phyloP scores from a whole-genome alignment of 1,140 invertebrate genomes.

The Bombus sibiricus region DNA sequence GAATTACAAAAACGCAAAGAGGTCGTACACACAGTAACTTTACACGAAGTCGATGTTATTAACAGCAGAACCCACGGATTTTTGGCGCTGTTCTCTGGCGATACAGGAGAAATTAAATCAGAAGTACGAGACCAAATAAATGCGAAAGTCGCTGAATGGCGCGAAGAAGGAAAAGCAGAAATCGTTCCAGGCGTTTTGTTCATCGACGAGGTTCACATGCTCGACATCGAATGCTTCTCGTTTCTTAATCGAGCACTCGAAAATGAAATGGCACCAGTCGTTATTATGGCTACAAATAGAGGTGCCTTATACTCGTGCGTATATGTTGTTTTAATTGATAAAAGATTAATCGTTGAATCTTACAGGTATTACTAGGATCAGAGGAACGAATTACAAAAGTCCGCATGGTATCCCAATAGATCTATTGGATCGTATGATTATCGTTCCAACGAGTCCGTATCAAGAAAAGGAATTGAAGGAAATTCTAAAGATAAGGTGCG shows the following conservation, averaged over 20 bases:
- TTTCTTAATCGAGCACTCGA: constrained; percentile 98
- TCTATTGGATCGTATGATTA: constrained; percentile 97
- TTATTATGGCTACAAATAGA: constrained; percentile 99
- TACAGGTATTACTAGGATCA: constrained; percentile 92
- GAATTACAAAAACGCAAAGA: constrained; percentile 99
- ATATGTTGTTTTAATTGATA: too few species aligned
- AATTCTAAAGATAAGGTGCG: constrained; percentile 96
- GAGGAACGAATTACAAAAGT: constrained; percentile 96
- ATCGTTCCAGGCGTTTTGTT: constrained; percentile 98
- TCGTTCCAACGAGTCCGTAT: constrained; percentile 96
- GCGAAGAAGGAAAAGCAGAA: constrained; percentile 99
- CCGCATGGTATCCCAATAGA: constrained; percentile 99
- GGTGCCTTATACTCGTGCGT: constrained; percentile 80
- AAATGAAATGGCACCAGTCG: constrained; percentile 97
- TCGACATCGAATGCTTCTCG: constrained; percentile 99
- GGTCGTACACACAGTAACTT: constrained; percentile 98
- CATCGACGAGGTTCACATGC: constrained; percentile 97
- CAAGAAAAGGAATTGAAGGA: constrained; percentile 94
- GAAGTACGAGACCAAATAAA: constrained; percentile 99
- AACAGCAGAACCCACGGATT: constrained; percentile 99
- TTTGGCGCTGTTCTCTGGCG: constrained; percentile 97
- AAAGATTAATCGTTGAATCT: not conserved
- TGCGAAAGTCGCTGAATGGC: constrained; percentile 98
- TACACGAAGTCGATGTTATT: constrained; percentile 99
- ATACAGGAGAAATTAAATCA: constrained; percentile 99